Evolutionary conservation across 2,113 vertebrate genomes (phyloP), one percentile per base, ranked within the genome.

Genomic region (Recurvirostra avosetta): DNA sequence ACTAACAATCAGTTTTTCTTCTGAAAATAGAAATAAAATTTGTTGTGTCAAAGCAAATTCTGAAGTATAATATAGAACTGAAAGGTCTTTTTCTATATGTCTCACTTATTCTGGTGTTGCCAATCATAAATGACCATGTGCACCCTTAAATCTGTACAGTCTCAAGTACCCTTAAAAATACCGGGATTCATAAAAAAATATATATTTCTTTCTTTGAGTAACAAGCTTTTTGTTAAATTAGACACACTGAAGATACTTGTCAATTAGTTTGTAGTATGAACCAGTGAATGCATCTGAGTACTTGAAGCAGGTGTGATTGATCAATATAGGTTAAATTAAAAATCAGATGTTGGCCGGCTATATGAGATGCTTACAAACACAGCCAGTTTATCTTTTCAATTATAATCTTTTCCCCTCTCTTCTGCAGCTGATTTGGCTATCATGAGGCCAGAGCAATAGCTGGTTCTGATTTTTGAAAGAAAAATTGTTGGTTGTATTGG

Each of bases 71-170:
- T 19, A n/a, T 5, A 38, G 23, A 91, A 56, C 8, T 9, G 27
- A 40, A 86, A 47, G 63, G 13, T 40, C 4, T n/a, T 74, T 56
- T 29, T 41, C 26, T 6, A 2, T 21, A 9, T 38, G 2, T 67
- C 32, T 68, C 15, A 21, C 7, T 58, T 58, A 36, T 9, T 40
- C 5, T 26, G 5, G 7, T 74, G 19, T 21, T 76, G 34, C 7
- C 22, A 52, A 13, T 32, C 4, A 0, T n/a, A 88, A 58, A 62
- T 55, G 27, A 40, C 2, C 6, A 16, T 9, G 1, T 53, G 6
- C 20, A 41, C 5, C 8, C 25, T 47, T 47, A 55, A 63, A 77
- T 49, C 8, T 4, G 3, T 43, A 43, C 10, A 38, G 0, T 0
- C 8, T 61, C 22, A 56, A 19, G 3, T 41, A 50, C 1, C 2